phyloP scores from a whole-genome alignment of 2,888 invertebrate species.

The Strigamia transsilvanica region DNA sequence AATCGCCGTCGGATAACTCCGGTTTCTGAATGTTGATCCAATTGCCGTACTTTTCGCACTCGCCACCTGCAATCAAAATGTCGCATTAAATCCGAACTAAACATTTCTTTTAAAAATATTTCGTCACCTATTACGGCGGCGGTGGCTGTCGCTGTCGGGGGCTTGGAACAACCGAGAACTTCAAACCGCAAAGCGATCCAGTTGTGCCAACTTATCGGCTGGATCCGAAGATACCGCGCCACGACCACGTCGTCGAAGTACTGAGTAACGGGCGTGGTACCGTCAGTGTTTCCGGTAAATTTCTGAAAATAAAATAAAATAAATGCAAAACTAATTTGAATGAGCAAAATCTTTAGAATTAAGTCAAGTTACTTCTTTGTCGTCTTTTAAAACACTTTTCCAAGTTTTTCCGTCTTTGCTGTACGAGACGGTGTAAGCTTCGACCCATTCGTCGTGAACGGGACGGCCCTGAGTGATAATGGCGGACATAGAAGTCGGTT shows the following conservation, averaged over 20 bases:
- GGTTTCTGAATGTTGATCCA: slow-evolving; percentile 61
- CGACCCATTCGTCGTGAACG: slow-evolving; percentile 55
- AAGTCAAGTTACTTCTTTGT: slow-evolving; percentile 7
- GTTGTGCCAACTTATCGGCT: slow-evolving; percentile 60
- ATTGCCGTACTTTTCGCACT: slow-evolving; percentile 61
- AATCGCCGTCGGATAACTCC: slow-evolving; percentile 59
- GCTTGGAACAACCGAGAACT: slow-evolving; percentile 60
- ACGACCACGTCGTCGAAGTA: slow-evolving; percentile 52
- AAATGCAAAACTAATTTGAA: neutral
- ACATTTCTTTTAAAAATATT: too few species aligned
- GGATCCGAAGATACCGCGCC: slow-evolving; percentile 60
- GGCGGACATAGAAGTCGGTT: slow-evolving; percentile 58
- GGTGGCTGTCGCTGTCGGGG: neutral
- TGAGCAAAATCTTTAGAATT: neutral
- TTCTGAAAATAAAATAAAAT: too few species aligned
- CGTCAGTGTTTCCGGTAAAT: slow-evolving; percentile 54
- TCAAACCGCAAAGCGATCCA: slow-evolving; percentile 61
- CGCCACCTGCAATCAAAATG: slow-evolving; percentile 52
- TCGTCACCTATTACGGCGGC: neutral
- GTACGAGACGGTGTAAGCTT: slow-evolving; percentile 48
- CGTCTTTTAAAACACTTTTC: neutral
- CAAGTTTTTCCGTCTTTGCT: slow-evolving; percentile 48
- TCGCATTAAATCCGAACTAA: too few species aligned
- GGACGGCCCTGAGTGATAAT: slow-evolving; percentile 60
- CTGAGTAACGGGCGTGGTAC: slow-evolving; percentile 53